Base-by-base conservation (phyloP, 2,113 vertebrate species). In the Anthoscopus minutus region DNA sequence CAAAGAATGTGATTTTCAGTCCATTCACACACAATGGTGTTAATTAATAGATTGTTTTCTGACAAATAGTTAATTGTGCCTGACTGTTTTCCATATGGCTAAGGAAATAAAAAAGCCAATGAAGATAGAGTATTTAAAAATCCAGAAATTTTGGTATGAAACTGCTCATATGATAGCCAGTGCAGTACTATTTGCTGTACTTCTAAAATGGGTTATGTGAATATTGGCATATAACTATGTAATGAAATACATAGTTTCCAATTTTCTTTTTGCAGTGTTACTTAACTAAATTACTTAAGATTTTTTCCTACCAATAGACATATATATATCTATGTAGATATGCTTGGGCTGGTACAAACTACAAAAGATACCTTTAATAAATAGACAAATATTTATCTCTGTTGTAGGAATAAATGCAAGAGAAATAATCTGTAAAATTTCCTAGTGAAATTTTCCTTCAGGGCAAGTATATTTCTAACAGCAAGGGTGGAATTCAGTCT, bases 21-120 rank as follows among this genome's bases (percentile, higher is more conserved):
- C 74, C 56, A 42, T 96, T 96, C 44, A 1, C 72, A 71, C 60
- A 69, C 64, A 97, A 92, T 95, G 23, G 23, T 88, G 44, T 86
- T 96, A 96, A 96, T 96, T 83, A 93, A 88, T 92, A 86, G 72
- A 88, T 90, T 93, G 76, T 93, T 96, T 95, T 93, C 82, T 94
- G 69, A 93, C 82, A 88, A 96, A 93, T 45, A 78, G 76, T 97
- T 95, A 95, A 92, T 94, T 91, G 60, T 92, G 83, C 65, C 48
- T 96, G 72, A 81, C 85, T 92, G 30, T 51, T 86, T 96, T 86
- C 79, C 76, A 73, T 93, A 74, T 74, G 57, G 72, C 69, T 81
- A 81, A 81, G 65, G 57, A 83, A 90, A 71, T 67, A 57, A 80
- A 94, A 85, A 90, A 90, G 47, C 51, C 71, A 53, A 3, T 21